Evolutionary conservation across 2,888 invertebrate genomes (phyloP).

Genomic region (Pediacus dermestoides): DNA sequence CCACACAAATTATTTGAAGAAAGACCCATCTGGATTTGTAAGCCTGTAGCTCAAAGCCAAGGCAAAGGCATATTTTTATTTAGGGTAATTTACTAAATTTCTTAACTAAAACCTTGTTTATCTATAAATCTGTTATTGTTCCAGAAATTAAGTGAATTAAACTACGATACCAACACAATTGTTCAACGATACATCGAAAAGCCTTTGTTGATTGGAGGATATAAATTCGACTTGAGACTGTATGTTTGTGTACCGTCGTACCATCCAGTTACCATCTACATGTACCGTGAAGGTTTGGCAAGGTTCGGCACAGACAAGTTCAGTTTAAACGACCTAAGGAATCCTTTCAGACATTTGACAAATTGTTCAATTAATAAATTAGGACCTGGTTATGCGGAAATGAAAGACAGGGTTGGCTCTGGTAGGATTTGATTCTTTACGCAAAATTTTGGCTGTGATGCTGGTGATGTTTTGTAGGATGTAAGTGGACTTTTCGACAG

Average conservation of each 20-base stretch:
- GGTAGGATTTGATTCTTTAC: constrained; percentile 52
- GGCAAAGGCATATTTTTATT: constrained; percentile 81
- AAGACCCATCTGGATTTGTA: constrained; percentile 76
- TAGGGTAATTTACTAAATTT: constrained; percentile 57
- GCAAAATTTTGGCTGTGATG: constrained; percentile 1
- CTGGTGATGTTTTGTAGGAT: constrained; percentile 64
- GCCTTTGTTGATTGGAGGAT: constrained; percentile 77
- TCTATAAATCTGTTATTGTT: constrained; percentile 33
- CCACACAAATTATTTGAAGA: constrained; percentile 47
- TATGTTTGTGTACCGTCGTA: constrained; percentile 88
- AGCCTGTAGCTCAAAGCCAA: constrained; percentile 82
- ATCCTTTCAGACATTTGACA: constrained; percentile 83
- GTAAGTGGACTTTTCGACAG: constrained; percentile 82
- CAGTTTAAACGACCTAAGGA: constrained; percentile 76
- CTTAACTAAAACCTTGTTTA: constrained; percentile 7
- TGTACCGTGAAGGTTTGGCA: constrained; percentile 84
- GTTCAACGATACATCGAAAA: constrained; percentile 78
- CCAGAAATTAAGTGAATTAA: constrained; percentile 72
- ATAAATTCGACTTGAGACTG: constrained; percentile 88
- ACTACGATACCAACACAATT: constrained; percentile 74
- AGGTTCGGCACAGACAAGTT: constrained; percentile 80
- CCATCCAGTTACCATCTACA: constrained; percentile 80
- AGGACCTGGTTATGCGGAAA: constrained; percentile 76
- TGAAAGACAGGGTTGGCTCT: constrained; percentile 78
- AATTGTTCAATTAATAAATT: constrained; percentile 90